Evolutionary conservation across 1,140 invertebrate species (phyloP).

Genomic region (Drosophila ogumai): DNA sequence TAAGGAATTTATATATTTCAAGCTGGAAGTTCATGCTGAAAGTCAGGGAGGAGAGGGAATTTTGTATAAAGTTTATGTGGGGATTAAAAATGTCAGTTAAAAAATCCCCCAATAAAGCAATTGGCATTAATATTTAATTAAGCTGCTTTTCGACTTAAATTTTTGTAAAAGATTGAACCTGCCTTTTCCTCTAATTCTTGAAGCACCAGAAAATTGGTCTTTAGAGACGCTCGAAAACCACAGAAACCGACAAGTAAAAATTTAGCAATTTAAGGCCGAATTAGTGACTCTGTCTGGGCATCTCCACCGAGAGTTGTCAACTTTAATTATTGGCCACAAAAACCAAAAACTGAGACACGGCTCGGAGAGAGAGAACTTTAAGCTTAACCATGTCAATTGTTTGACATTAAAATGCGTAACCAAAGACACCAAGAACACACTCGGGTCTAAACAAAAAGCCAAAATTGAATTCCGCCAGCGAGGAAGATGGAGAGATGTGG

Average conservation of each 20-base stretch:
- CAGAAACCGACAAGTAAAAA: conserved; percentile 29
- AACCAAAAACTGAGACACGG: conserved; percentile 23
- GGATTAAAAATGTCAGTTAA: not conserved
- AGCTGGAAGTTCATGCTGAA: conserved; percentile 10
- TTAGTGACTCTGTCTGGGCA: conserved; percentile 22
- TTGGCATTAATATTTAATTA: not conserved
- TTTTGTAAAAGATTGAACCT: not conserved
- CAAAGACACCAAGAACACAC: conserved; percentile 38
- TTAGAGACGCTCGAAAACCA: not conserved
- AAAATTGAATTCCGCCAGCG: conserved; percentile 74
- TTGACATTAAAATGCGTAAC: conserved; percentile 77
- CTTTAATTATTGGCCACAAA: conserved; percentile 74
- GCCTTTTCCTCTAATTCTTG: not conserved
- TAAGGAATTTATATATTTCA: conserved; percentile 9
- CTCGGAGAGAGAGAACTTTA: conserved; percentile 34
- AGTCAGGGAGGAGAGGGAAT: not conserved
- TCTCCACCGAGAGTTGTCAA: conserved; percentile 64
- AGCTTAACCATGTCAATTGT: conserved; percentile 72
- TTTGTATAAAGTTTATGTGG: not conserved
- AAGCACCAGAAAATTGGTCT: not conserved
- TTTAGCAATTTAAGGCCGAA: conserved; percentile 49
- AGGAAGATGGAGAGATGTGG: conserved; percentile 13
- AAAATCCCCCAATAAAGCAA: not conserved
- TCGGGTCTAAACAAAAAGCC: conserved; percentile 70
- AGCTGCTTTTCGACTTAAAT: not conserved